These are phyloP conservation scores for Seira musarum DNA, from an alignment of 2,888 invertebrate species.

Conservation along the genomic window DNA sequence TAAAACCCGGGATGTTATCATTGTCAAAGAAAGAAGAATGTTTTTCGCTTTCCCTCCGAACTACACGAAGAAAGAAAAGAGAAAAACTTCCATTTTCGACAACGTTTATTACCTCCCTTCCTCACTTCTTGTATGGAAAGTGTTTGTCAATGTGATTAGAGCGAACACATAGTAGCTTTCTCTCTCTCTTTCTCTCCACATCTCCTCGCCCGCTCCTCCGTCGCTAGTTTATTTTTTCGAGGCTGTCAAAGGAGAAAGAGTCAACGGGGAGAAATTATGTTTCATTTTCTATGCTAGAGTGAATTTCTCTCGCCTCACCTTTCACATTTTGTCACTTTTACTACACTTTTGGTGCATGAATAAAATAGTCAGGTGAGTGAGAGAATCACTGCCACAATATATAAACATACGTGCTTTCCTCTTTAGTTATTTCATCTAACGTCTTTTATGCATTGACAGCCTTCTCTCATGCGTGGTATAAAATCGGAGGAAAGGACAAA, in stretches of 20 bases:
- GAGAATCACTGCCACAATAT: too few species aligned
- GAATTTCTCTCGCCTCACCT: constrained; percentile 45
- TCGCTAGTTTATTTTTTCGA: neutral
- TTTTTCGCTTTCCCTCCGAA: too few species aligned
- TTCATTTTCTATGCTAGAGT: constrained; percentile 39
- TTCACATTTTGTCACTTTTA: constrained; percentile 32
- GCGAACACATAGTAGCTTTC: too few species aligned
- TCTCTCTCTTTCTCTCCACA: too few species aligned
- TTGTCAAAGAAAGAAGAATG: constrained; percentile 19
- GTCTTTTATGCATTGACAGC: too few species aligned
- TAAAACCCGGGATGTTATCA: constrained; percentile 23
- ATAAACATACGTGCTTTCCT: too few species aligned
- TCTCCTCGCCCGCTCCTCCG: too few species aligned
- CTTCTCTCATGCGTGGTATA: too few species aligned
- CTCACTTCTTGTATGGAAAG: constrained; percentile 10
- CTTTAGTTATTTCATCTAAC: too few species aligned
- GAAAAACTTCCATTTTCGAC: constrained; percentile 3
- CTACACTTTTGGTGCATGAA: too few species aligned
- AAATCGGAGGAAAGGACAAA: too few species aligned
- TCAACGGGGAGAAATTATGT: constrained; percentile 16
- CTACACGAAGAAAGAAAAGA: neutral
- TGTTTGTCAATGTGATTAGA: constrained; percentile 32
- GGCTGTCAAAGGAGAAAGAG: constrained; percentile 28
- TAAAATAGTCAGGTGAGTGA: constrained; percentile 15
- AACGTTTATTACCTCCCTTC: constrained; percentile 38